Evolutionary conservation across 2,888 invertebrate species (phyloP), one percentile per base, ranked within the genome.

Genomic region (Pristionchus mayeri): DNA sequence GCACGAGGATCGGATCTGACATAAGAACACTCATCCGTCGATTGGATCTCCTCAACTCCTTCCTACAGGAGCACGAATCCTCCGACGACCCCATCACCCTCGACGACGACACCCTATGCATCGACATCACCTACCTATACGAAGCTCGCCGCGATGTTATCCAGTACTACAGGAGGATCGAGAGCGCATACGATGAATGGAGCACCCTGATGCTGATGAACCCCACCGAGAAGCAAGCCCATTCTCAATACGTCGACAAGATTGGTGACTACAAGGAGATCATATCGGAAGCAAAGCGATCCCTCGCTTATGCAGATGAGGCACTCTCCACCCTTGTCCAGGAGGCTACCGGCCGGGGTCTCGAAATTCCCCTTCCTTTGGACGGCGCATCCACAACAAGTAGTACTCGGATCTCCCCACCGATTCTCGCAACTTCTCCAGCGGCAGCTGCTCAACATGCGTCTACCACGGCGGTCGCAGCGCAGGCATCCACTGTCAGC

Each of bases 1-100:
- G 57, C 57, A 57, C 57, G 57, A 57, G 57, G 11, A 57, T 57
- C 57, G 57, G 57, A 57, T 57, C 57, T 9, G n/a, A 57, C 24
- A 16, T 24, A 24, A 57, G 57, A 24, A 57, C 57, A 57, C 57
- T 57, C 3, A 21, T 24, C 3, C 57, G 57, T 9, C 21, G 57
- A 9, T 57, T 57, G n/a, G 57, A 57, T 57, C 21, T n/a, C 16
- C 57, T 57, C 24, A 9, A 21, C 57, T 57, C 57, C 21, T 57
- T 57, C 57, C 57, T 57, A 21, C 57, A 57, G n/a, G 57, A 57
- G n/a, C 57, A 24, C 21, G 16, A 21, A n/a, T 3, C n/a, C n/a
- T 3, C 24, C 57, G 24, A 21, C n/a, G 57, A 57, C 57, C n/a
- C n/a, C n/a, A n/a, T n/a, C n/a, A 3, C 9, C 3, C 40, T 44